Percentiles rank a stretch among this genome's conserved stretches.
Evolutionary conservation across 1,140 invertebrate genomes (phyloP).

Genomic region (Contarinia nasturtii): DNA sequence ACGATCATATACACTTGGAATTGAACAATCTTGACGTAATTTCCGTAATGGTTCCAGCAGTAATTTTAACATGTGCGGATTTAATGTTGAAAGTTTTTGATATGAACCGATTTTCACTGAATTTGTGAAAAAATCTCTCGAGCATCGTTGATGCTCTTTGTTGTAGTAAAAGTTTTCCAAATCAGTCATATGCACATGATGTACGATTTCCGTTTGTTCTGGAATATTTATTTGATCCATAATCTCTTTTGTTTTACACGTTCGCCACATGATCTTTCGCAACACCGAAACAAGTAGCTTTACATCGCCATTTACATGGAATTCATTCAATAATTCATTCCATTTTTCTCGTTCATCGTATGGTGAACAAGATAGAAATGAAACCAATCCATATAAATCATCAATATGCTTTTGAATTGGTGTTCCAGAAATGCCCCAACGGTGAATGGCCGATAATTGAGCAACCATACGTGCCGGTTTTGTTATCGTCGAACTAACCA

Average conservation of each 20-base stretch:
- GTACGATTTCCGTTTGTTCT: conserved; percentile 22
- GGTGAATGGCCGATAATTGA: conserved; percentile 44
- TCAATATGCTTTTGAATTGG: conserved; percentile 39
- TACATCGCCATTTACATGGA: conserved; percentile 23
- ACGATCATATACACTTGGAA: conserved; percentile 29
- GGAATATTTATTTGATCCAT: conserved; percentile 35
- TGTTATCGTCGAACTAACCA: conserved; percentile 38
- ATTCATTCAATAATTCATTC: conserved; percentile 33
- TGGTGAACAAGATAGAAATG: conserved; percentile 44
- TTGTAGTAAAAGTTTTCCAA: conserved; percentile 32
- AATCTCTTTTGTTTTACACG: conserved; percentile 35
- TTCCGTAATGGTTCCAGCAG: conserved; percentile 41
- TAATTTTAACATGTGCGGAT: conserved; percentile 5
- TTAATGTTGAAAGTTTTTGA: conserved; percentile 2
- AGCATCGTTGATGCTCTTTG: conserved; percentile 21
- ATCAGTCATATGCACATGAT: conserved; percentile 27
- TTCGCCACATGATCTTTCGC: conserved; percentile 48
- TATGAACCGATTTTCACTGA: background rate
- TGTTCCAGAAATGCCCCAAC: conserved; percentile 66
- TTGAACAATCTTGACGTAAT: conserved; percentile 50
- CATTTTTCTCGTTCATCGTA: conserved; percentile 31
- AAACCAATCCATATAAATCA: conserved; percentile 49
- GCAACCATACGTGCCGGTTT: conserved; percentile 29
- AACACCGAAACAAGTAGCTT: conserved; percentile 31
- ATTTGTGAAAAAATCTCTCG: conserved; percentile 2